Percentiles rank a stretch among this genome's conserved stretches.
phyloP scores from a whole-genome alignment of 2,888 invertebrate species.

The Lordiphosa fenestrarum region DNA sequence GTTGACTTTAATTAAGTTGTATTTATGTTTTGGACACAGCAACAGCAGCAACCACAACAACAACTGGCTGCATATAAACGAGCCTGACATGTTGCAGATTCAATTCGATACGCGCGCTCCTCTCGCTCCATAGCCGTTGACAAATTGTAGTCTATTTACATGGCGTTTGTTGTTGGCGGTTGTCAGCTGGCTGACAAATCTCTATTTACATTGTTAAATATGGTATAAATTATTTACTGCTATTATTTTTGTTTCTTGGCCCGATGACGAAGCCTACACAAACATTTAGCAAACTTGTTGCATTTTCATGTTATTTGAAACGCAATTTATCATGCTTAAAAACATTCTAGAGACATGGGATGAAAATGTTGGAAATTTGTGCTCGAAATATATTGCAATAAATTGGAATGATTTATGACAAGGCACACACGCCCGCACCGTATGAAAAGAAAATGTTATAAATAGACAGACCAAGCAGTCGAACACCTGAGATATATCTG shows the following conservation, averaged over 20 bases:
- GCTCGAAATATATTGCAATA: constrained; percentile 61
- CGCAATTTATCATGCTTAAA: constrained; percentile 57
- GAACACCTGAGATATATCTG: constrained; percentile 55
- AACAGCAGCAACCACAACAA: constrained; percentile 9
- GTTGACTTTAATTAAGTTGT: constrained; percentile 67
- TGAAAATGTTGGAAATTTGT: constrained; percentile 35
- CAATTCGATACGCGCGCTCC: constrained; percentile 7
- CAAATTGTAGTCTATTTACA: constrained; percentile 63
- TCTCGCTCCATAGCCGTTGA: constrained; percentile 34
- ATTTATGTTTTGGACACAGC: constrained; percentile 64
- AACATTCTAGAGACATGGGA: constrained; percentile 16
- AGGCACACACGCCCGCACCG: constrained; percentile 44
- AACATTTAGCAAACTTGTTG: constrained; percentile 61
- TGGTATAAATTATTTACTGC: constrained; percentile 58
- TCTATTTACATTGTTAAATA: constrained; percentile 61
- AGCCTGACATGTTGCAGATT: constrained; percentile 16
- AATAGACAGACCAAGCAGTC: constrained; percentile 38
- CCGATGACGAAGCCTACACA: constrained; percentile 46
- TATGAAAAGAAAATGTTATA: constrained; percentile 33
- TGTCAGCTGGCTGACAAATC: constrained; percentile 58
- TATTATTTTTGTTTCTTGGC: constrained; percentile 36
- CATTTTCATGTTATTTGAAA: constrained; percentile 53
- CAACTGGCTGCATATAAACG: constrained; percentile 13
- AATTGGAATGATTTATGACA: constrained; percentile 62
- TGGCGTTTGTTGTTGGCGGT: constrained; percentile 50